phyloP scores from a whole-genome alignment of 2,888 invertebrate species.

The Pterobdella sp. region DNA sequence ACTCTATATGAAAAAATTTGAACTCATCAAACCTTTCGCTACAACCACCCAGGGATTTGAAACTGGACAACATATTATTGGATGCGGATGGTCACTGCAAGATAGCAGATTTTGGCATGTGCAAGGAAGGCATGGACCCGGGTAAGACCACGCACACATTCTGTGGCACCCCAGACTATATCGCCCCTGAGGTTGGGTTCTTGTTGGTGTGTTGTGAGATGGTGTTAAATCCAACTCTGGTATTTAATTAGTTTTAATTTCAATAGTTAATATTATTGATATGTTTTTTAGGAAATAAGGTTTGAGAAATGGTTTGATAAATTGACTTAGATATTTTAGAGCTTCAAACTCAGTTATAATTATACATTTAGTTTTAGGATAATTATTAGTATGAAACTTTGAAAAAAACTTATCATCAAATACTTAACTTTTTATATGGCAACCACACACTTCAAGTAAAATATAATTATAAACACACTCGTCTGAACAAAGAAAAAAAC shows the following conservation, averaged over 20 bases:
- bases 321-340: no score
- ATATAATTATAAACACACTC: not conserved
- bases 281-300: no score
- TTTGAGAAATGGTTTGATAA: no score
- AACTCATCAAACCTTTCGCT: not conserved
- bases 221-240: no score
- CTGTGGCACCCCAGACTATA: conserved; percentile 99
- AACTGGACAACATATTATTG: conserved; percentile 92
- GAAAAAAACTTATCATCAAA: no score
- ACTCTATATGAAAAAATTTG: no score
- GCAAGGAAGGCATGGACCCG: conserved; percentile 84
- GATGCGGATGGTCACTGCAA: conserved; percentile 75
- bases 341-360: no score
- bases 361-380: no score
- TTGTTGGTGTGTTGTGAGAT: not conserved
- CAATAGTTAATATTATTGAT: no score
- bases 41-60: conserved; percentile 70
- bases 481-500: not conserved
- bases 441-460: not conserved
- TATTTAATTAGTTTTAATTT: no score
- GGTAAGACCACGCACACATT: conserved; percentile 88
- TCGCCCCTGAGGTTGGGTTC: conserved; percentile 75
- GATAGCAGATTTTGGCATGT: conserved; percentile 72
- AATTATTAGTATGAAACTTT: no score
- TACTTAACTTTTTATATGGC: not conserved